Percentiles rank a stretch among this genome's conserved stretches.
Evolutionary conservation across 2,113 vertebrate genomes (phyloP).

Genomic region (Nymphicus hollandicus): DNA sequence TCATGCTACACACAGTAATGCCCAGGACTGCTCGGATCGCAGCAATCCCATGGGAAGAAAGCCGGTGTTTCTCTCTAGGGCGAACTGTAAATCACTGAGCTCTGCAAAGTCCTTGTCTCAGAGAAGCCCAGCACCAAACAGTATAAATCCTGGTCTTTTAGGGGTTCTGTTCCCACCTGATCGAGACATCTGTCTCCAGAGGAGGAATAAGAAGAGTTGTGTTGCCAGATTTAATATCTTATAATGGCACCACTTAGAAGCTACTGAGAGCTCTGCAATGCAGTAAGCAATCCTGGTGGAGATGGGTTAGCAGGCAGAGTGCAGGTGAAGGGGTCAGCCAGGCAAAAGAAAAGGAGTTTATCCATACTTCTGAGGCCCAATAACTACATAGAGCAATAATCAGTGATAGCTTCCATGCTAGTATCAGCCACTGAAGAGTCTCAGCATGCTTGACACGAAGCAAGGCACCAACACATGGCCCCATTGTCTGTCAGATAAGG

Average conservation of each 20-base stretch:
- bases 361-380: not conserved
- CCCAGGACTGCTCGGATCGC: not conserved
- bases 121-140: not conserved
- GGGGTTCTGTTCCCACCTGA: not conserved
- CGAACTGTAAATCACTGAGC: not conserved
- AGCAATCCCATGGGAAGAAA: not conserved
- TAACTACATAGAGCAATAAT: not conserved
- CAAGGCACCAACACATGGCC: not conserved
- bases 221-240: not conserved
- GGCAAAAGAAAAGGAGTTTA: not conserved
- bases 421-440: not conserved
- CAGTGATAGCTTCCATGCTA: not conserved
- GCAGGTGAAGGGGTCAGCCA: not conserved
- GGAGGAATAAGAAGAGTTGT: not conserved
- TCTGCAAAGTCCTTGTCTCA: not conserved
- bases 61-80: not conserved
- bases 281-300: not conserved
- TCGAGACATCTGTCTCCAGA: not conserved
- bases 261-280: not conserved
- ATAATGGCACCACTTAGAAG: not conserved
- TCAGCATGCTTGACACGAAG: not conserved
- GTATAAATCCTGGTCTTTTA: not conserved
- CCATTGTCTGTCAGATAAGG: not conserved
- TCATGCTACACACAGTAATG: not conserved
- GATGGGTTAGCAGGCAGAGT: not conserved